Evolutionary conservation across 2,888 invertebrate genomes (phyloP).

Genomic region (Acronicta leporina): DNA sequence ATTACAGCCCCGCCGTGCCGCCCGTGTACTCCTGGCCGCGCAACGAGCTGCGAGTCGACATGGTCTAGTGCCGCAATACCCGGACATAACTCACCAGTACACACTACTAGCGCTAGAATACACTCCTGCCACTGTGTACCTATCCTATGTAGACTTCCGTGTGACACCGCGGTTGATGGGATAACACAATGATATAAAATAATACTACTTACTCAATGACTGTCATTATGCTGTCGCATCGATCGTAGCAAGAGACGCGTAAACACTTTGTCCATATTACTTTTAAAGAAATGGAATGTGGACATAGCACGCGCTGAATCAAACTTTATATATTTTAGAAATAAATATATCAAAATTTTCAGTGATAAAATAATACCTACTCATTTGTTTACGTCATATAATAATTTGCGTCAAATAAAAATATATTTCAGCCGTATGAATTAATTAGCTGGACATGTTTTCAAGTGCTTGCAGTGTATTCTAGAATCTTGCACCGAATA

Average conservation of each 20-base stretch:
- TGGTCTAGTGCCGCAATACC: slow-evolving; percentile 61
- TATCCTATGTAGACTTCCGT: not conserved
- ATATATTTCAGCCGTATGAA: not conserved
- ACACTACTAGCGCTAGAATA: slow-evolving; percentile 13
- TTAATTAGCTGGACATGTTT: slow-evolving; percentile 13
- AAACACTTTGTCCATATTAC: not conserved
- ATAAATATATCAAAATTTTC: no score
- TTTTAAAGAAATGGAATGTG: not conserved
- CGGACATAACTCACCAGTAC: not conserved
- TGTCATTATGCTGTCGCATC: no score
- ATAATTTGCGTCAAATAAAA: not conserved
- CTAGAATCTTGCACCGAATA: slow-evolving; percentile 31
- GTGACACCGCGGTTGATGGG: not conserved
- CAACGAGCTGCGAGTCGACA: slow-evolving; percentile 61
- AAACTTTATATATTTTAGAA: no score
- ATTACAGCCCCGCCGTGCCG: slow-evolving; percentile 92
- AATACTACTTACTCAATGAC: not conserved
- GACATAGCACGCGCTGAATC: no score
- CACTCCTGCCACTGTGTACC: not conserved
- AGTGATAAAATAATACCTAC: no score
- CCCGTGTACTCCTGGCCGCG: slow-evolving; percentile 88
- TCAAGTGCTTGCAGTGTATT: slow-evolving; percentile 35
- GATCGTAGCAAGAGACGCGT: not conserved
- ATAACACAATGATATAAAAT: not conserved
- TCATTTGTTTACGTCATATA: no score